A percentile compares a stretch with the other conserved stretches of the same genome.
Evolutionary conservation across 1,140 invertebrate species (phyloP).

Genomic region (Tetranychus urticae): DNA sequence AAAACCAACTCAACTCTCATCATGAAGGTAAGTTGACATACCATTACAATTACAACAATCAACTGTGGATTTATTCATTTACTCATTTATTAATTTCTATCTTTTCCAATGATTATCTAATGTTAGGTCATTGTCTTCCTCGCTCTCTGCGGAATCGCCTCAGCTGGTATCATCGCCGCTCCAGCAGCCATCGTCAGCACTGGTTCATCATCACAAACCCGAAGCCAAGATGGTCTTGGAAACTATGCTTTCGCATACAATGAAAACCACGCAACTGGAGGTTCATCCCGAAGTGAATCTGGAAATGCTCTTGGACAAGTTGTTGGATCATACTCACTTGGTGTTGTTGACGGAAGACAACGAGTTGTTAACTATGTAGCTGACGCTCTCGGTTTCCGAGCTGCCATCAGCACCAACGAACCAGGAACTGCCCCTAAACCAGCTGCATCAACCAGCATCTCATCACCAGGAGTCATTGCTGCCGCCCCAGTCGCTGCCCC

Average conservation of each 20-base stretch:
- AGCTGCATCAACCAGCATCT: neutral
- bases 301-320: constrained; percentile 11
- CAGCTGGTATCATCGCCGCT: neutral
- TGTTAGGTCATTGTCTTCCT: neutral
- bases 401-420: constrained; percentile 11
- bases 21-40: neutral
- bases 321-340: constrained; percentile 14
- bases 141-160: neutral
- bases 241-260: constrained; percentile 17
- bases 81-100: neutral
- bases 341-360: constrained; percentile 12
- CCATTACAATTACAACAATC: neutral
- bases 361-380: constrained; percentile 17
- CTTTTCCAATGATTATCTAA: neutral
- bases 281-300: constrained; percentile 14
- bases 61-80: too few relatives aligned
- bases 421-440: constrained; percentile 5
- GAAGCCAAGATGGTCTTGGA: constrained; percentile 13
- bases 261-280: constrained; percentile 17
- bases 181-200: constrained; percentile 15
- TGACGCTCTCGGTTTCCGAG: constrained; percentile 16
- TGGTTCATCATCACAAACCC: constrained; percentile 12
- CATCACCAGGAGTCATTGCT: neutral
- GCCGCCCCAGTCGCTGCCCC: neutral
- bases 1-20: constrained; percentile 14